Evolutionary conservation across 2,797 vertebrate species (phyloP).

Genomic region (Dromococcyx pavoninus): DNA sequence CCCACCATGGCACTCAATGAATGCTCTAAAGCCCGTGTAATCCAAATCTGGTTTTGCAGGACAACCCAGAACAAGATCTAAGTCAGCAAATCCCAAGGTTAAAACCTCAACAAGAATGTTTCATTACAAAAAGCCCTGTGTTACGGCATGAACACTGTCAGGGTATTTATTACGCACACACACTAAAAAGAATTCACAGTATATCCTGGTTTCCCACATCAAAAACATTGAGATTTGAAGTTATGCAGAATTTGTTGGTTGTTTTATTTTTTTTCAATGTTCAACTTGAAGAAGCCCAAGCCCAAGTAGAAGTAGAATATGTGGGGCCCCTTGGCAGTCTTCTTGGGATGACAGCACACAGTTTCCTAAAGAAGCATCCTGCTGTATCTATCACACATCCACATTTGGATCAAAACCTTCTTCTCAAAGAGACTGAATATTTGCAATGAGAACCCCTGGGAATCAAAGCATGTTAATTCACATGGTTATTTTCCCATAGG

Average conservation of each 20-base stretch:
- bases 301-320: not conserved
- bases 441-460: conserved; percentile 24
- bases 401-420: conserved; percentile 25
- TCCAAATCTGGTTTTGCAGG: not conserved
- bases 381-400: conserved; percentile 25
- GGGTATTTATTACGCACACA: not conserved
- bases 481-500: conserved; percentile 51
- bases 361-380: conserved; percentile 16
- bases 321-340: not conserved
- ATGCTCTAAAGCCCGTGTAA: not conserved
- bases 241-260: not conserved
- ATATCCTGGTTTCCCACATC: not conserved
- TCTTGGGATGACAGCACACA: not conserved
- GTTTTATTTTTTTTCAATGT: not conserved
- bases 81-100: not conserved
- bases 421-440: conserved; percentile 6
- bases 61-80: not conserved
- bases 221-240: not conserved
- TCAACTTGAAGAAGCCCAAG: not conserved
- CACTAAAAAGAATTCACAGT: not conserved
- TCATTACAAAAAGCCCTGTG: not conserved
- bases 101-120: not conserved
- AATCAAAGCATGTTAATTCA: conserved; percentile 11
- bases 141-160: not conserved
- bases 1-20: not conserved